Percentiles rank a stretch among this genome's conserved stretches.
phyloP scores from a whole-genome alignment of 2,888 invertebrate species.

The Omphaloscelis lunosa region DNA sequence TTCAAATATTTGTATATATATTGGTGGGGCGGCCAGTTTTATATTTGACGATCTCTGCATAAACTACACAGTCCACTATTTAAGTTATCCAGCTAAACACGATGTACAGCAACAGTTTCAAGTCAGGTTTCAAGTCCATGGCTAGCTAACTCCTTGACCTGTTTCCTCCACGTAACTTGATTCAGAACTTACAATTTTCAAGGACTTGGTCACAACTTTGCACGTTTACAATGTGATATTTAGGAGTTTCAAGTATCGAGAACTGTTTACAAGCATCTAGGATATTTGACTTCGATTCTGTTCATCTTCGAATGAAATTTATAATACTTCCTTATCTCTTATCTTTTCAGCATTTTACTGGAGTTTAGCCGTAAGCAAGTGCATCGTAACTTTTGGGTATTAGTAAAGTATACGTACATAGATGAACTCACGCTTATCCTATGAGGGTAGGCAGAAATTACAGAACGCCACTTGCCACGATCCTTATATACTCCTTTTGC shows the following conservation, averaged over 20 bases:
- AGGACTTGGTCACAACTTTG: constrained; percentile 13
- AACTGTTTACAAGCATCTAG: neutral
- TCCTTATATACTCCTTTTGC: too few relatives aligned
- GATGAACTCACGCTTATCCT: too few relatives aligned
- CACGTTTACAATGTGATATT: neutral
- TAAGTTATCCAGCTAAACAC: neutral
- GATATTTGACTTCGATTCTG: neutral
- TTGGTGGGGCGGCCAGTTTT: too few relatives aligned
- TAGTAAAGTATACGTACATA: neutral
- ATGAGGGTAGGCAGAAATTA: too few relatives aligned
- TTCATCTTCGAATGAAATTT: neutral
- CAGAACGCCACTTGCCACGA: too few relatives aligned
- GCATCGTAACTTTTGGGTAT: neutral
- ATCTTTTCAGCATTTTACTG: too few relatives aligned
- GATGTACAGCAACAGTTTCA: neutral
- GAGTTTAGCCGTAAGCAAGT: too few relatives aligned
- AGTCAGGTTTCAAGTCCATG: neutral
- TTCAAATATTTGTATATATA: too few relatives aligned
- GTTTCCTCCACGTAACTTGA: constrained; percentile 12
- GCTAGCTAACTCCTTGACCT: constrained; percentile 17
- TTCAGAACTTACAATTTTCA: constrained; percentile 28
- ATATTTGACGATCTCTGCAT: too few relatives aligned
- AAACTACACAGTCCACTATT: neutral
- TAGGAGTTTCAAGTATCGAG: neutral
- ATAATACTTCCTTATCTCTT: neutral